Conservation (phyloP, 92 coral and sea anemone genomes). For the Palythoa heliodiscus region DNA sequence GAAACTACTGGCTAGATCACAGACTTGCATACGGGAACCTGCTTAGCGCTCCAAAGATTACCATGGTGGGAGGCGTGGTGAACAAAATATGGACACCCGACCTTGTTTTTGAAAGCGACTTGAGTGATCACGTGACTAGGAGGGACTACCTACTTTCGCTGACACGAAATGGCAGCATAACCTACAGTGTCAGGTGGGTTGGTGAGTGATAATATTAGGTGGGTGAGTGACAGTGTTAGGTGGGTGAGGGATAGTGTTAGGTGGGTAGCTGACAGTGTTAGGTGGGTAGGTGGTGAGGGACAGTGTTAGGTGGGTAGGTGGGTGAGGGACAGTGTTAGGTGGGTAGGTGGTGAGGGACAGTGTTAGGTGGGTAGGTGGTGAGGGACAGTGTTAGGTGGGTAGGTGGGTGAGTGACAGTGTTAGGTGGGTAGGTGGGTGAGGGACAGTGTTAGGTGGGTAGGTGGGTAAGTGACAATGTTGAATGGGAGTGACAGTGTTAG, state of each 20-base stretch:
- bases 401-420: too few relatives aligned
- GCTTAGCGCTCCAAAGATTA: conserved; percentile 56
- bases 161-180: conserved; percentile 57
- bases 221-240: not conserved
- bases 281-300: too few relatives aligned
- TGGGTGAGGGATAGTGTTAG: not conserved
- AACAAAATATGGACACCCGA: conserved; percentile 76
- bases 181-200: conserved; percentile 60
- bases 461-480: too few relatives aligned
- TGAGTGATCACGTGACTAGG: conserved; percentile 67
- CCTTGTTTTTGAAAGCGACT: conserved; percentile 66
- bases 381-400: too few relatives aligned
- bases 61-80: conserved; percentile 58
- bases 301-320: not conserved
- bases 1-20: conserved; percentile 73
- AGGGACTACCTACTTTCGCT: conserved; percentile 60
- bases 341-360: not conserved
- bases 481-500: too few relatives aligned
- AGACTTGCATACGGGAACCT: conserved; percentile 62
- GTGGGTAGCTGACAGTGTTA: not conserved
- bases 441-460: too few relatives aligned
- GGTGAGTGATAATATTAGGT: not conserved
- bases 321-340: not conserved
- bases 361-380: too few relatives aligned
- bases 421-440: too few relatives aligned